Percentiles rank a stretch among this genome's conserved stretches.
These are phyloP conservation scores for Tholera decimalis DNA, from an alignment of 2,888 invertebrate genomes.

Conservation along the genomic window DNA sequence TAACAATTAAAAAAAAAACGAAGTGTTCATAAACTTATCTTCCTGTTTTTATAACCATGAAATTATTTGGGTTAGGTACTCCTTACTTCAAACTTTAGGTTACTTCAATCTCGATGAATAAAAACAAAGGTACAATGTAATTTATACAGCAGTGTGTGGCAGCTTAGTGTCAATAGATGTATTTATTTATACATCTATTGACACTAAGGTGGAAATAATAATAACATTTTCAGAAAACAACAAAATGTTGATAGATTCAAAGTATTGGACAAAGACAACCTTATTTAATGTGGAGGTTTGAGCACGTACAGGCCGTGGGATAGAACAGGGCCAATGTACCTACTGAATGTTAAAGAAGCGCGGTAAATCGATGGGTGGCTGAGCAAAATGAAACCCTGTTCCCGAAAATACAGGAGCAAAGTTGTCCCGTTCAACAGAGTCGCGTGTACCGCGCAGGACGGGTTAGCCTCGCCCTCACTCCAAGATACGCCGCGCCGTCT, in stretches of 20 bases:
- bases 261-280: not conserved
- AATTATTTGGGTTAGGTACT: slow-evolving; percentile 17
- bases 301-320: slow-evolving; percentile 29
- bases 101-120: slow-evolving; percentile 47
- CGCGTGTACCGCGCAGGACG: slow-evolving; percentile 56
- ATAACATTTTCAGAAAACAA: no score
- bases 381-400: slow-evolving; percentile 50
- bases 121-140: slow-evolving; percentile 2
- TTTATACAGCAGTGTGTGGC: no score
- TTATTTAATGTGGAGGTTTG: slow-evolving; percentile 3
- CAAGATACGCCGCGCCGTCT: slow-evolving; percentile 64
- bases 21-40: no score
- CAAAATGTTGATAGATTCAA: not conserved
- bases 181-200: no score
- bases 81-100: slow-evolving; percentile 17
- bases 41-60: not conserved
- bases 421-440: slow-evolving; percentile 34
- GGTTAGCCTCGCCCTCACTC: slow-evolving; percentile 55
- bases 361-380: slow-evolving; percentile 22
- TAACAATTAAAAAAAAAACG: no score
- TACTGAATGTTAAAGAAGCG: slow-evolving; percentile 49
- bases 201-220: no score
- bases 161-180: no score
- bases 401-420: slow-evolving; percentile 49
- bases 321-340: slow-evolving; percentile 8